A percentile compares a stretch with the other conserved stretches of the same genome.
Evolutionary conservation across 2,797 vertebrate species (phyloP).

Genomic region (Sternotherus odoratus): DNA sequence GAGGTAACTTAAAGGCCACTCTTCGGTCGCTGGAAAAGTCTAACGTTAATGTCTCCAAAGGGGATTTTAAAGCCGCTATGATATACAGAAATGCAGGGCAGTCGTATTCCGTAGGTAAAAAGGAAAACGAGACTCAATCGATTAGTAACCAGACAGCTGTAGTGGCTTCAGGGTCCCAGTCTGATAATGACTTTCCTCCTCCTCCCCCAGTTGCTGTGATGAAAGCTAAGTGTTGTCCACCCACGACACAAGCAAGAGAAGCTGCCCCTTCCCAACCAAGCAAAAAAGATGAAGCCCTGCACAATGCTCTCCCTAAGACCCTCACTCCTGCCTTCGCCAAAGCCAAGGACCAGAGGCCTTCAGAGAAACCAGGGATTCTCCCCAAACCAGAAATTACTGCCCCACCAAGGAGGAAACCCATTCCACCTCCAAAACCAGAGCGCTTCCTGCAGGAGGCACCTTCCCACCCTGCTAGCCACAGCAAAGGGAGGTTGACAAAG

Average conservation of each 20-base stretch:
- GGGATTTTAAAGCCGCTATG: slow-evolving; percentile 91
- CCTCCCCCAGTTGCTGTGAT: slow-evolving; percentile 84
- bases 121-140: slow-evolving; percentile 72
- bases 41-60: slow-evolving; percentile 89
- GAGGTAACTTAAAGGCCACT: slow-evolving; percentile 85
- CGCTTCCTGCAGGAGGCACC: slow-evolving; percentile 50
- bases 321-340: slow-evolving; percentile 77
- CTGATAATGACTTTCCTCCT: slow-evolving; percentile 83
- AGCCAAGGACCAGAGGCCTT: slow-evolving; percentile 67
- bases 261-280: slow-evolving; percentile 33
- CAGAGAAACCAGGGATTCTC: slow-evolving; percentile 81
- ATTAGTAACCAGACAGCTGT: slow-evolving; percentile 83
- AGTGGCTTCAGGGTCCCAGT: slow-evolving; percentile 63
- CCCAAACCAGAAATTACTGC: slow-evolving; percentile 83
- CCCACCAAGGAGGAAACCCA: slow-evolving; percentile 73
- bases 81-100: slow-evolving; percentile 90
- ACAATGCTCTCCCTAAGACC: slow-evolving; percentile 34
- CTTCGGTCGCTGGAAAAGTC: slow-evolving; percentile 88
- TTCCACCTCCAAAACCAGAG: slow-evolving; percentile 77
- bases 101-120: slow-evolving; percentile 84
- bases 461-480: slow-evolving; percentile 24
- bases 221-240: slow-evolving; percentile 79
- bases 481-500: slow-evolving; percentile 42
- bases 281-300: slow-evolving; percentile 58
- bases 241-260: slow-evolving; percentile 64